A percentile compares a stretch with the other conserved stretches of the same genome.
Evolutionary conservation across 1,140 invertebrate genomes (phyloP).

Genomic region (Ctenoplectra terminalis): DNA sequence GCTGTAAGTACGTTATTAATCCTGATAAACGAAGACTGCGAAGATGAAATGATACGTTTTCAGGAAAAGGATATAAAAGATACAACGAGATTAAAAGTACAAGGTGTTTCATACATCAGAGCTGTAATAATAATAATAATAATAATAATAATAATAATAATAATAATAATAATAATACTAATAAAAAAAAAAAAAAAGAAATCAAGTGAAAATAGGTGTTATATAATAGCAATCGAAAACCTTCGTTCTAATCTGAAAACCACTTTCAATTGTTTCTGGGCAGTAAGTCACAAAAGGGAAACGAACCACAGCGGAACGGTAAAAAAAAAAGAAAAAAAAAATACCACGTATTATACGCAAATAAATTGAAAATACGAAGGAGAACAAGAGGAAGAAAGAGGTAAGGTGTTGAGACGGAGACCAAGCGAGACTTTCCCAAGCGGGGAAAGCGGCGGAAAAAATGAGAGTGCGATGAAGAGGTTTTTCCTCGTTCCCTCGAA

Average conservation of each 20-base stretch:
- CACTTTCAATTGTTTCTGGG: not conserved
- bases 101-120: not conserved
- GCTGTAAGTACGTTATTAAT: not conserved
- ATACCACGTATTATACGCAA: not conserved
- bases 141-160: too few relatives aligned
- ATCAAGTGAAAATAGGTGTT: not conserved
- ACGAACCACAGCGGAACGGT: too few relatives aligned
- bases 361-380: too few relatives aligned
- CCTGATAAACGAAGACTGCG: not conserved
- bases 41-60: not conserved
- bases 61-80: not conserved
- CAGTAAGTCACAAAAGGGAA: not conserved
- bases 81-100: not conserved
- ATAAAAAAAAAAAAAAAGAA: too few relatives aligned
- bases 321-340: too few relatives aligned
- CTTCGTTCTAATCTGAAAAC: not conserved
- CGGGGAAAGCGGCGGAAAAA: conserved; percentile 72
- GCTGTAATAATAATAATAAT: too few relatives aligned
- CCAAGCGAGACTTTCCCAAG: conserved; percentile 68
- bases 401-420: too few relatives aligned
- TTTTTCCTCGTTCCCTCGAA: conserved; percentile 62
- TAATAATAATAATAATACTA: too few relatives aligned
- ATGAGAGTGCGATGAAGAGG: conserved; percentile 61
- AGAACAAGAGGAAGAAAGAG: too few relatives aligned
- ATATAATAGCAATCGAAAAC: not conserved